phyloP scores from a whole-genome alignment of 2,113 vertebrate genomes.

The Phalacrocorax pelagicus region DNA sequence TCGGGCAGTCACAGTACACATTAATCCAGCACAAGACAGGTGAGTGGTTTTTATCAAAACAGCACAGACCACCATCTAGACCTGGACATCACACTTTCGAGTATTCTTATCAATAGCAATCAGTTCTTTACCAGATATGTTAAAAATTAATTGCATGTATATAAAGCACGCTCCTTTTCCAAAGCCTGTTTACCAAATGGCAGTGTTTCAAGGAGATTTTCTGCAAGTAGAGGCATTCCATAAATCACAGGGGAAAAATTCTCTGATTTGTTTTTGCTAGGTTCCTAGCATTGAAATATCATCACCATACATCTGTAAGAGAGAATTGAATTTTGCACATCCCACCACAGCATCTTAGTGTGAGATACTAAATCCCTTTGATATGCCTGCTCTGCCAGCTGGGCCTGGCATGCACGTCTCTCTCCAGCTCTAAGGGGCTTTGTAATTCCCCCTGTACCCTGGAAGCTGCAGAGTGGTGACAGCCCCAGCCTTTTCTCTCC shows the following conservation, averaged over 20 bases:
- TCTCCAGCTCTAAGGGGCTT: neutral
- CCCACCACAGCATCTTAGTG: neutral
- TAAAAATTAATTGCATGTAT: neutral
- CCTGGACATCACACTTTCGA: neutral
- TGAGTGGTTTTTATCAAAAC: neutral
- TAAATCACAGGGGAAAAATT: neutral
- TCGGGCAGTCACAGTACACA: rapidly evolving
- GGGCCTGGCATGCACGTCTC: rapidly evolving
- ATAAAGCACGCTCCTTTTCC: neutral
- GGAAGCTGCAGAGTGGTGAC: rapidly evolving
- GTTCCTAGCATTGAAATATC: neutral
- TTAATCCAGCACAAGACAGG: neutral
- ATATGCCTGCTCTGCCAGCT: neutral
- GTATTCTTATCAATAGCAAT: neutral
- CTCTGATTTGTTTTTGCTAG: neutral
- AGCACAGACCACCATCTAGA: neutral
- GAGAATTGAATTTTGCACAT: neutral
- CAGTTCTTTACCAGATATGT: neutral
- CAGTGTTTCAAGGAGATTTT: neutral
- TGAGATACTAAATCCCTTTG: neutral
- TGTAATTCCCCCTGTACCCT: neutral
- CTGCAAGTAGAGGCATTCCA: neutral
- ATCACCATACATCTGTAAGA: neutral
- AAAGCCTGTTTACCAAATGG: neutral
- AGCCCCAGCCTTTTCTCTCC: neutral